Evolutionary conservation across 2,797 vertebrate species (phyloP), one percentile per base, ranked within the genome.

Genomic region (Sciurus vulgaris): DNA sequence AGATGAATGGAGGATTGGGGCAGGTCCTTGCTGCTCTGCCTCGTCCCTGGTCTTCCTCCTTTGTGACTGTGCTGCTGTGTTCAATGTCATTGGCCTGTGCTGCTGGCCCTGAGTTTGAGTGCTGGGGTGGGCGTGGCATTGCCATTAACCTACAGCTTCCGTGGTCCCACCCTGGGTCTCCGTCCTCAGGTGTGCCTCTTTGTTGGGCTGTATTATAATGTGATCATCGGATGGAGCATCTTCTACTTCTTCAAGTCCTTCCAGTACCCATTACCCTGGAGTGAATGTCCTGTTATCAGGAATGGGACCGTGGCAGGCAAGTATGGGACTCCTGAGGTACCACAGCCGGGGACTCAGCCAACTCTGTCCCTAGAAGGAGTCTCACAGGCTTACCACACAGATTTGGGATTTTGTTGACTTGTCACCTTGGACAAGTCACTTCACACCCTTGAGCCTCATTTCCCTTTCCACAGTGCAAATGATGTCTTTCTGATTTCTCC

Each of bases 201-300:
- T 49, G 99, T 99, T 0, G 99, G 99, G 13, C 99, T 99, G 88
- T 99, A 99, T 94, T 99, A 99, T 97, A 99, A 99, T 0, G 99
- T 99, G 96, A 99, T 99, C 98, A 99, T 99, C 0, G 99, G 99
- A 72, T 99, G 99, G 99, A 99, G 99, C 98, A 99, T 99, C 98
- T 99, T 99, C 96, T 99, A 99, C 97, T 99, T 99, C 98, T 99
- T 99, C 97, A 98, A 99, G 98, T 99, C 99, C 56, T 99, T 99
- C 98, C 99, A 99, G 98, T 99, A 99, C 97, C 99, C 99, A 5
- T 98, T 99, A 92, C 99, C 99, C 88, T 99, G 99, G 99, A 99
- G 99, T 5, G 99, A 99, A 93, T 99, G 99, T 81, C 99, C 99
- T 91, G 96, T 99, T 8, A 77, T 98, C 93, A 99, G 88, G 95